phyloP scores from a whole-genome alignment of 2,113 vertebrate genomes.

The Paradoxurus hermaphroditus region DNA sequence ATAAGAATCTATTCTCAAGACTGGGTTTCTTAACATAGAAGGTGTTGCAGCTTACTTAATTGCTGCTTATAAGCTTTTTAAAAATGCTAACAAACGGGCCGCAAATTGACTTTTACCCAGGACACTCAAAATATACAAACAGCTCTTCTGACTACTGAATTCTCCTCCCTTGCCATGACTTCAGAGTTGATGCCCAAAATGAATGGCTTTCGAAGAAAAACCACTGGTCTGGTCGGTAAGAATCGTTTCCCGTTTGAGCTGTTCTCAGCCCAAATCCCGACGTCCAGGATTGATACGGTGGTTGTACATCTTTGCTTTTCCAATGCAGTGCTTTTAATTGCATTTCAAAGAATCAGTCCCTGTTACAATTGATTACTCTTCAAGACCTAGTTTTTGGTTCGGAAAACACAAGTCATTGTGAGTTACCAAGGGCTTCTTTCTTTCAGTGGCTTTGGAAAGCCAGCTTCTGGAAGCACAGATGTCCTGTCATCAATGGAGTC shows the following conservation, averaged over 20 bases:
- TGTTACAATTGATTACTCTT: neutral
- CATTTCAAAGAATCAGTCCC: neutral
- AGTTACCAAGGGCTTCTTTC: neutral
- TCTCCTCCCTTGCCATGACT: neutral
- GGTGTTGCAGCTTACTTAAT: neutral
- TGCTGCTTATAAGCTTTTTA: neutral
- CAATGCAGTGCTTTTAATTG: neutral
- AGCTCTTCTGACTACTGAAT: neutral
- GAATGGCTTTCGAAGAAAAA: neutral
- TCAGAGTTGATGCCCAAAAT: neutral
- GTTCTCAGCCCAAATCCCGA: neutral
- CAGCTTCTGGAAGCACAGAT: neutral
- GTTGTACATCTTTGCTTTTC: neutral
- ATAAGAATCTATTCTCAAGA: conserved; percentile 10
- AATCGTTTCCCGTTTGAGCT: neutral
- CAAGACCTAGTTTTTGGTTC: neutral
- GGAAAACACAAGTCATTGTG: neutral
- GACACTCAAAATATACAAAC: conserved; percentile 16
- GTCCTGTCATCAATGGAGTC: neutral
- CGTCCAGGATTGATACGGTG: neutral
- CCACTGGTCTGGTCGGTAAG: neutral
- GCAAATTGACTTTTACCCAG: conserved; percentile 20
- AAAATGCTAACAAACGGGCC: neutral
- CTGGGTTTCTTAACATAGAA: neutral
- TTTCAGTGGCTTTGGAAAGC: neutral